Base-by-base conservation (phyloP, 2,888 invertebrate genomes). In the Sesia bembeciformis region DNA sequence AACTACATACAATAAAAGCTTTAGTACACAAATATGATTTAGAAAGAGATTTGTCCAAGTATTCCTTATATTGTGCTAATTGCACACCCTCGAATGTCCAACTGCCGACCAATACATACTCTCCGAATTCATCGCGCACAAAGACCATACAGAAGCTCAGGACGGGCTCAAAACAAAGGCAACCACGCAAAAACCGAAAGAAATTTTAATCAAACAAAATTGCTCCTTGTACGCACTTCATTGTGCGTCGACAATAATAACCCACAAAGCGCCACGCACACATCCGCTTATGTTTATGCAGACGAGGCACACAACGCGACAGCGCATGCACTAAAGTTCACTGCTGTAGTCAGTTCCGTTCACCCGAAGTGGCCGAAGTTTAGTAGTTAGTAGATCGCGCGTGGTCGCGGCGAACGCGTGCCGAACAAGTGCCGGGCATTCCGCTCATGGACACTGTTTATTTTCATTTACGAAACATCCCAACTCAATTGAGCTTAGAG, bases 231-330 rank as follows among this genome's bases (percentile, higher is more conserved):
- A 52, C 75, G 70, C 73, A 76, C 74, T 81, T 74, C 70, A 76
- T 78, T 78, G 78, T 81, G 70, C 69, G 73, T 77, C 76, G 78
- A 81, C 77, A 79, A 82, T 76, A 81, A 83, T 81, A 83, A 78
- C 75, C 76, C 75, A 79, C 79, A 78, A 80, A 76, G 76, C 77
- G 70, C 65, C 65, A 68, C 72, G 59, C 71, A 68, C 72, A 72
- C 70, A 71, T 67, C 67, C 67, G 69, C 65, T 5, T 5, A 23
- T 8, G 40, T 8, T 8, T 40, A 55, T 55, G 52, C 57, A 59
- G 51, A 57, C 65, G 62, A 62, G 58, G 62, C 65, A 65, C 66
- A 69, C 65, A 70, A 63, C 65, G 65, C 62, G 62, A 63, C 58
- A 63, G 71, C 70, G 74, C 72, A 76, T 78, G 76, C 74, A 77